Base-by-base conservation (phyloP, 2,888 invertebrate genomes). In the Pseudococcus viburni region DNA sequence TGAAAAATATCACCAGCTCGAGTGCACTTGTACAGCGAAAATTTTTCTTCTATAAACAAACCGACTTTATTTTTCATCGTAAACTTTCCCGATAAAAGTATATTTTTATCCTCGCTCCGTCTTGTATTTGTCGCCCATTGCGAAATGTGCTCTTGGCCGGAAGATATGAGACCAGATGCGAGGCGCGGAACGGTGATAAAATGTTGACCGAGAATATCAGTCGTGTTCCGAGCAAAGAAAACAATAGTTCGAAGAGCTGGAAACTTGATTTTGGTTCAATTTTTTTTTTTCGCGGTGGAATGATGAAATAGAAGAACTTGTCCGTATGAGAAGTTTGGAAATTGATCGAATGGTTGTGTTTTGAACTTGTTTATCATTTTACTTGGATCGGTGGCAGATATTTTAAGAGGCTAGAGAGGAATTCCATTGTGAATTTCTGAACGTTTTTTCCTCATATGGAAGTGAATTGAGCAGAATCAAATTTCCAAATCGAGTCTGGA, bases 21-120 rank as follows among this genome's bases (percentile, higher is more conserved):
- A 68, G 68, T 68, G 26, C 26, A 68, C 68, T 68, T 68, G 22
- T 22, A 26, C 68, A 19, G 11, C 68, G 68, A 68, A 68, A 68
- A 68, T 26, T 68, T 26, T 68, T 68, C 68, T 26, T 68, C 26
- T 68, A 26, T 68, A 68, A 68, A 68, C 68, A 68, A 68, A 68
- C 68, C 22, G 68, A 68, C 68, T 68, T 68, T 68, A 68, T 68
- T 68, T 26, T 12, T 11, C 68, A 26, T 68, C 68, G 68, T 68
- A 68, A 68, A 68, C 26, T 68, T 55, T 68, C 22, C 15, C 26
- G 68, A 68, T 68, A 68, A 68, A 68, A 68, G 26, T 19, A 15
- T 68, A 68, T 68, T 68, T 68, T 68, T 68, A 68, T 26, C 22
- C 26, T 26, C 15, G 26, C 22, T 68, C 26, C 4, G 22, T 68